phyloP scores from a whole-genome alignment of 2,113 vertebrate species.

The Noctilio leporinus region DNA sequence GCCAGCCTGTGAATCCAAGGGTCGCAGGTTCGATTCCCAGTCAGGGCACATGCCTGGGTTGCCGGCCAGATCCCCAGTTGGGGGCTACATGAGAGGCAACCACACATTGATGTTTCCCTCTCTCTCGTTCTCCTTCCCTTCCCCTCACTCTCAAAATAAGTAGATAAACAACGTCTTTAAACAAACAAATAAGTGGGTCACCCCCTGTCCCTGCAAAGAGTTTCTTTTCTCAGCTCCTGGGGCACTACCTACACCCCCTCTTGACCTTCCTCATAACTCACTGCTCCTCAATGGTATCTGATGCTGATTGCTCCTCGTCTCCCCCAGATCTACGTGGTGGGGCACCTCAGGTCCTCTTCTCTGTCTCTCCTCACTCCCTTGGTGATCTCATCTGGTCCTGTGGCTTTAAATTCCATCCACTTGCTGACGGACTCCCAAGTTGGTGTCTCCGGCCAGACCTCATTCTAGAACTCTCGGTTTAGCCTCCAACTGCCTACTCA shows the following conservation, averaged over 20 bases:
- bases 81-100: no score
- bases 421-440: neutral
- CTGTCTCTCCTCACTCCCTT: neutral
- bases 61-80: no score
- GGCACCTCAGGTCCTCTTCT: neutral
- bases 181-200: neutral
- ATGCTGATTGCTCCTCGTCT: neutral
- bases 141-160: no score
- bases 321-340: neutral
- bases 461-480: neutral
- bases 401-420: slow-evolving; percentile 18
- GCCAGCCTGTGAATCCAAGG: no score
- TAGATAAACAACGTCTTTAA: no score
- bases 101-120: no score
- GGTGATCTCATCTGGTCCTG: neutral
- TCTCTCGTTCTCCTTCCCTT: no score
- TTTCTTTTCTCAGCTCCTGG: neutral
- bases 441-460: neutral
- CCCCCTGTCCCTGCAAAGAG: neutral
- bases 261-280: neutral
- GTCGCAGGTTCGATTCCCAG: no score
- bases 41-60: no score
- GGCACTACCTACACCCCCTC: neutral
- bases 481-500: neutral
- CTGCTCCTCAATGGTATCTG: neutral